Percentiles rank a stretch among this genome's conserved stretches.
phyloP scores from a whole-genome alignment of 2,888 invertebrate genomes.

The Sminthurinus aureus region DNA sequence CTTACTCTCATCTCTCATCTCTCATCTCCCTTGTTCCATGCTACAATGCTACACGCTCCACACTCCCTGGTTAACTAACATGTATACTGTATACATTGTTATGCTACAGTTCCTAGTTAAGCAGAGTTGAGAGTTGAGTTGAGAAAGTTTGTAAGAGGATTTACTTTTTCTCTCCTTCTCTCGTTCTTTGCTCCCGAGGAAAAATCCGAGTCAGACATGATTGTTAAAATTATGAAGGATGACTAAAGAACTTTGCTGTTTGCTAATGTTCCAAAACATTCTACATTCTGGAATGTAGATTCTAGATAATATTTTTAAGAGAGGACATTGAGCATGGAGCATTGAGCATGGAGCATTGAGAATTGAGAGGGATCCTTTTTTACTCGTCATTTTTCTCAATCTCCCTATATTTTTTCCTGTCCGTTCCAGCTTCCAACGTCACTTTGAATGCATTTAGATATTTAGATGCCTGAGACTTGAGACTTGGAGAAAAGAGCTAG shows the following conservation, averaged over 20 bases:
- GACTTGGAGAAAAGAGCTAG: not conserved
- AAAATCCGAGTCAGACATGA: constrained; percentile 1
- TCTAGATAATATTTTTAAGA: too few relatives aligned
- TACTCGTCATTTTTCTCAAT: not conserved
- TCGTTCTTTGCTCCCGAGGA: not conserved
- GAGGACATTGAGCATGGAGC: too few relatives aligned
- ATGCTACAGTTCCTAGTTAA: not conserved
- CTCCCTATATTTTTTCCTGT: not conserved
- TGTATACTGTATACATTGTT: too few relatives aligned
- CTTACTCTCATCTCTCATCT: too few relatives aligned
- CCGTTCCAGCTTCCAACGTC: not conserved
- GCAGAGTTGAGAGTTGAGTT: too few relatives aligned
- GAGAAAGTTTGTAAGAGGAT: not conserved
- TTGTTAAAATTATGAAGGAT: constrained; percentile 18
- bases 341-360: not conserved
- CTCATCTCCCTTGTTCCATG: too few relatives aligned
- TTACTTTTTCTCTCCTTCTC: not conserved
- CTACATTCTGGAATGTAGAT: not conserved
- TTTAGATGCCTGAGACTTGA: not conserved
- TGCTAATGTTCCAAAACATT: not conserved
- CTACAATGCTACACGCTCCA: too few relatives aligned
- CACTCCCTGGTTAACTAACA: too few relatives aligned
- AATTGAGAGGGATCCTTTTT: not conserved
- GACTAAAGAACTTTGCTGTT: constrained; percentile 6
- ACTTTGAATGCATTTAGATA: not conserved